A percentile compares a stretch with the other conserved stretches of the same genome.
Conservation (phyloP, 2,888 invertebrate genomes). For the Parapristionchus giblindavisi region DNA sequence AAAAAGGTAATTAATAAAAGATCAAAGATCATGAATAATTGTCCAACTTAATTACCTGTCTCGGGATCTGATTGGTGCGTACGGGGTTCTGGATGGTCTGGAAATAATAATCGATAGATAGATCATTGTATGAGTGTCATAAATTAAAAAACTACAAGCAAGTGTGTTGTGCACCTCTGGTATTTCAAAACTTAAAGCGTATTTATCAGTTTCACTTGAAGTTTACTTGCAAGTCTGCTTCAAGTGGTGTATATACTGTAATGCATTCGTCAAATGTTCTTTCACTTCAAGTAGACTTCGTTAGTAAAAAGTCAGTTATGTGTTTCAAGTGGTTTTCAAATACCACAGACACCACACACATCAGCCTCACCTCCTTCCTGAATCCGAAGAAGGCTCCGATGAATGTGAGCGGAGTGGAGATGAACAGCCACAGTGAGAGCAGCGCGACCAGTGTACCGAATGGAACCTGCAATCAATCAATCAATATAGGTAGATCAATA, state of each 20-base stretch:
- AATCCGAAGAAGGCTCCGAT: conserved; percentile 98
- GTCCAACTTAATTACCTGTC: conserved; percentile 75
- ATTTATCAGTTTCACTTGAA: too few species aligned
- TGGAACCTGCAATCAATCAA: conserved; percentile 87
- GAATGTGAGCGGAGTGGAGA: conserved; percentile 97
- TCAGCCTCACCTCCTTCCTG: conserved; percentile 83
- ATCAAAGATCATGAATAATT: not conserved
- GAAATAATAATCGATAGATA: conserved; percentile 63
- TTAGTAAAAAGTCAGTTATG: conserved; percentile 10
- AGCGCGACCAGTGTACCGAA: conserved; percentile 94
- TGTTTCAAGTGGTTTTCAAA: too few species aligned
- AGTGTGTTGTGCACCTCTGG: too few species aligned
- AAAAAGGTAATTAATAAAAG: too few species aligned
- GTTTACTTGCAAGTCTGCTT: too few species aligned
- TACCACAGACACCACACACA: too few species aligned
- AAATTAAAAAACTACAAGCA: too few species aligned
- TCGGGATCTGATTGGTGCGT: conserved; percentile 95
- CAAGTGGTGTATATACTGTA: too few species aligned
- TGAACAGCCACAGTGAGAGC: conserved; percentile 93
- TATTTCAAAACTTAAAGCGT: too few species aligned
- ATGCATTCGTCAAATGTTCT: too few species aligned
- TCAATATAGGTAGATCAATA: not conserved
- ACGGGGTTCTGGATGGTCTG: conserved; percentile 95
- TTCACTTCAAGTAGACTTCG: not conserved
- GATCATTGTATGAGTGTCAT: too few species aligned